These are phyloP conservation scores for Nixonia krombeini DNA, from an alignment of 1,140 invertebrate species.

Conservation along the genomic window DNA sequence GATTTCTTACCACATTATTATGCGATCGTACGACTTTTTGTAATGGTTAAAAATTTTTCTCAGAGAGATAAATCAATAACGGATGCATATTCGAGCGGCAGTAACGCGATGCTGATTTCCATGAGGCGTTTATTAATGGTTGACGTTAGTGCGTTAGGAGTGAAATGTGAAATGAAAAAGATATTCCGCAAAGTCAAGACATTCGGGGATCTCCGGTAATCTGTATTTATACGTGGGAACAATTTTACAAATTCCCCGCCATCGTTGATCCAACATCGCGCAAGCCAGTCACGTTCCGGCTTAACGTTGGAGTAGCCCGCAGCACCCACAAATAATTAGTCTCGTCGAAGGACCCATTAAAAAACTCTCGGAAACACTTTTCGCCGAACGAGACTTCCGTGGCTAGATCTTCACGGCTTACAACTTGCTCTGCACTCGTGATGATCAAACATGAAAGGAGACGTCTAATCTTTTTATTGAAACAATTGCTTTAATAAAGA, in stretches of 20 bases:
- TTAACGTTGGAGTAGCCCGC: slow-evolving; percentile 48
- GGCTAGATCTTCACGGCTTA: slow-evolving; percentile 25
- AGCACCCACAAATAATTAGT: slow-evolving; percentile 54
- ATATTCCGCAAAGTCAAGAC: slow-evolving; percentile 1
- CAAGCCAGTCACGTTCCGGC: slow-evolving; percentile 49
- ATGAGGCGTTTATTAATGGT: too few relatives aligned
- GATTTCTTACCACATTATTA: slow-evolving; percentile 2
- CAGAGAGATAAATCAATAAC: not conserved
- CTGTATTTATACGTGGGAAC: slow-evolving; percentile 31
- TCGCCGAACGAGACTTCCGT: slow-evolving; percentile 44
- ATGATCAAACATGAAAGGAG: slow-evolving; percentile 8
- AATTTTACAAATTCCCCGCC: slow-evolving; percentile 44
- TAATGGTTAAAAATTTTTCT: not conserved
- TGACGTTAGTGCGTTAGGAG: not conserved
- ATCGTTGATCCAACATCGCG: slow-evolving; percentile 36
- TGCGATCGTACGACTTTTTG: not conserved
- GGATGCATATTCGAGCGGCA: too few relatives aligned
- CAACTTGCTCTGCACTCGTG: slow-evolving; percentile 12
- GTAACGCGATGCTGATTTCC: too few relatives aligned
- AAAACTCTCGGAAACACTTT: slow-evolving; percentile 57
- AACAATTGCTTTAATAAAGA: too few relatives aligned
- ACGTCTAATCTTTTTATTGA: too few relatives aligned
- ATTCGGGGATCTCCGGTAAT: slow-evolving; percentile 21
- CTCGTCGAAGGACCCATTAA: slow-evolving; percentile 52
- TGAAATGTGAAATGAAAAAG: not conserved